phyloP scores from a whole-genome alignment of 1,140 invertebrate genomes.

The Diabrotica virgifera region DNA sequence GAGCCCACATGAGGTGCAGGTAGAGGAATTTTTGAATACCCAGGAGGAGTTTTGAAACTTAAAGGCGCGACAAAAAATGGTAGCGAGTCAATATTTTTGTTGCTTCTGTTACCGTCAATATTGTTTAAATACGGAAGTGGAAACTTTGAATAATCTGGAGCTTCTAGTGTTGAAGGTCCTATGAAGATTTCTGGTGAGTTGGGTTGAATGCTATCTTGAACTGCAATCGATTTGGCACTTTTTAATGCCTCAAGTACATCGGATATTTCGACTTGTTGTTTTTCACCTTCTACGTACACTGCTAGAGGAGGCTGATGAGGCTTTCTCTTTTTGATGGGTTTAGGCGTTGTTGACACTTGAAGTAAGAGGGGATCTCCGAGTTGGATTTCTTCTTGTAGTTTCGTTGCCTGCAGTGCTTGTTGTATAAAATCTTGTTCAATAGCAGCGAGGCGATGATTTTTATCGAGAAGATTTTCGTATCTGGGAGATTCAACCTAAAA shows the following conservation, averaged over 20 bases:
- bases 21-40: constrained; percentile 79
- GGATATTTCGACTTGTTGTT: constrained; percentile 53
- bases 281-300: constrained; percentile 63
- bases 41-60: constrained; percentile 74
- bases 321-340: constrained; percentile 57
- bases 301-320: constrained; percentile 79
- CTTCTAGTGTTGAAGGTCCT: constrained; percentile 68
- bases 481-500: constrained; percentile 44
- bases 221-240: constrained; percentile 68
- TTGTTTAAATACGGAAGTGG: constrained; percentile 77
- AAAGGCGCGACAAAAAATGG: constrained; percentile 82
- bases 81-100: constrained; percentile 67
- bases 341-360: constrained; percentile 26
- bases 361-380: constrained; percentile 23
- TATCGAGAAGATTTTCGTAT: constrained; percentile 35
- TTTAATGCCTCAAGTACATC: constrained; percentile 69
- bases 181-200: constrained; percentile 74
- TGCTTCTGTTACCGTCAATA: constrained; percentile 65
- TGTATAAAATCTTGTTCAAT: constrained; percentile 49
- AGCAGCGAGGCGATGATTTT: constrained; percentile 23
- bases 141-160: constrained; percentile 73
- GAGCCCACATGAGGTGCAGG: constrained; percentile 82
- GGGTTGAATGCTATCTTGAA: constrained; percentile 66
- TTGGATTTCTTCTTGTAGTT: constrained; percentile 48
- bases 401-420: constrained; percentile 51